Evolutionary conservation across 1,140 invertebrate species (phyloP).

Genomic region (Bicyclus anynana): DNA sequence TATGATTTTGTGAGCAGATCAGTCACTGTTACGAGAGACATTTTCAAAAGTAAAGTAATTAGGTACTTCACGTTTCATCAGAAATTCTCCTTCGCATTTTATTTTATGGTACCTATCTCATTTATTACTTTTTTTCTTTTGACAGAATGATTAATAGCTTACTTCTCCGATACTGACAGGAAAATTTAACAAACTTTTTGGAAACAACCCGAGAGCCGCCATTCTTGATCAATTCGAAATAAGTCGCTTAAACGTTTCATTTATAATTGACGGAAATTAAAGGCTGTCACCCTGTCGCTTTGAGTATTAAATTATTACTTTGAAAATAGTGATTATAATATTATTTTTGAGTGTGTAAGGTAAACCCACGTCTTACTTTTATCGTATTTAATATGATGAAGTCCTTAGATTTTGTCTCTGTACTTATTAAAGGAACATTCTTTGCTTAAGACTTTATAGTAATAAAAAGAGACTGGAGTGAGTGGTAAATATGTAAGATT

Average conservation of each 20-base stretch:
- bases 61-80: not conserved
- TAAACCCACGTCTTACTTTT: too few relatives aligned
- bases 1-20: not conserved
- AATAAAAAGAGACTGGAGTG: too few relatives aligned
- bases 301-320: not conserved
- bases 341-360: not conserved
- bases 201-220: constrained; percentile 22
- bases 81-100: not conserved
- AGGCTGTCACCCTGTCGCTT: constrained; percentile 6
- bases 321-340: not conserved
- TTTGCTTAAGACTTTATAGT: too few relatives aligned
- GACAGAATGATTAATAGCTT: constrained; percentile 57
- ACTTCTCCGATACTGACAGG: constrained; percentile 41
- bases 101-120: constrained; percentile 8
- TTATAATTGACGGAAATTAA: constrained; percentile 27
- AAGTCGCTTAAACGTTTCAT: constrained; percentile 24
- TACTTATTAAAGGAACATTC: too few relatives aligned
- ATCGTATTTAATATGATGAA: too few relatives aligned
- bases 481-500: too few relatives aligned
- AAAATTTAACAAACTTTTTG: constrained; percentile 48
- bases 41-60: not conserved
- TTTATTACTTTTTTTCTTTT: constrained; percentile 27
- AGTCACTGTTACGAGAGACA: not conserved
- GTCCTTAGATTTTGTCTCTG: too few relatives aligned
- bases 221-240: constrained; percentile 34